These are phyloP conservation scores for Rhabdornis inornatus DNA, from an alignment of 2,113 vertebrate genomes.

Conservation along the genomic window DNA sequence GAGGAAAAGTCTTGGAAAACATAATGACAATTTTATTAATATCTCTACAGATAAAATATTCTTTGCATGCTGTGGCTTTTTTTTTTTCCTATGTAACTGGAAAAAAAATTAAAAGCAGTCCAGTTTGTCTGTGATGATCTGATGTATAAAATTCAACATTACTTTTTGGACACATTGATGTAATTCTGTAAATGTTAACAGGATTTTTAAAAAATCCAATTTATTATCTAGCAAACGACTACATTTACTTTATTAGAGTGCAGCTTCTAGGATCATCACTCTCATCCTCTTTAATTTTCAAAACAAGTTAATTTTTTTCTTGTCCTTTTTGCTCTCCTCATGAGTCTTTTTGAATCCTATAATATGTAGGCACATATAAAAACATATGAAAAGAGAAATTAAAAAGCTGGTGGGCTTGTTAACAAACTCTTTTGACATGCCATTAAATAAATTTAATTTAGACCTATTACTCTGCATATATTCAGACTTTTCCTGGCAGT, in stretches of 20 bases:
- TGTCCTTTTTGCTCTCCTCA: background rate
- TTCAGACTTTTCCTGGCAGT: background rate
- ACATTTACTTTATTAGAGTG: background rate
- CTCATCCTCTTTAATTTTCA: background rate
- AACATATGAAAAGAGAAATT: background rate
- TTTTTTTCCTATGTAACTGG: background rate
- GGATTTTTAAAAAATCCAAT: background rate
- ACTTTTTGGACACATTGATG: background rate
- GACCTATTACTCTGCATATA: background rate
- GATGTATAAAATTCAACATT: background rate
- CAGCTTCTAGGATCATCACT: background rate
- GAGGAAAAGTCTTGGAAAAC: background rate
- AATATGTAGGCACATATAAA: background rate
- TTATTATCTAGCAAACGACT: background rate
- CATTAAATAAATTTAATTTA: constrained; percentile 30
- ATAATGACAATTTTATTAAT: background rate
- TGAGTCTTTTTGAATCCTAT: background rate
- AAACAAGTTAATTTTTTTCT: background rate
- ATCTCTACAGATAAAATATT: background rate
- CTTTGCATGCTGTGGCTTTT: background rate
- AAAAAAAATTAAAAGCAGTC: background rate
- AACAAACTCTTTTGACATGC: background rate
- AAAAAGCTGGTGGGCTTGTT: background rate
- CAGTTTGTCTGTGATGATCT: background rate
- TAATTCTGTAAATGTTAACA: background rate